These are phyloP conservation scores for Brachionus rubens DNA, from an alignment of 1,140 invertebrate species.

Conservation along the genomic window DNA sequence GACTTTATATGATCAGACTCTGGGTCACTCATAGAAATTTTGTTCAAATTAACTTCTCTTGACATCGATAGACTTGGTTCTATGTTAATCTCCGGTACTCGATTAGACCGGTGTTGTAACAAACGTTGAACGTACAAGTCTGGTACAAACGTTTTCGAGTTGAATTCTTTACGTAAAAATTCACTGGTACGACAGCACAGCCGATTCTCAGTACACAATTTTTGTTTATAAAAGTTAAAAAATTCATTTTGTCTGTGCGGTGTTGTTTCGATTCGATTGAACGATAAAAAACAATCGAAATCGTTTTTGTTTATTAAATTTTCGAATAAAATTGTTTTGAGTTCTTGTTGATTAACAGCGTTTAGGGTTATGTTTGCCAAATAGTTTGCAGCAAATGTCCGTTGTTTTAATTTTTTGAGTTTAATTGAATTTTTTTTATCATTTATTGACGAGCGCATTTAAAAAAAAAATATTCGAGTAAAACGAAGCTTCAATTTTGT, in stretches of 20 bases:
- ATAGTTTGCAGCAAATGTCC: background rate
- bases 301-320: slow-evolving; percentile 3
- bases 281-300: slow-evolving; percentile 3
- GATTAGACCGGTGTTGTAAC: background rate
- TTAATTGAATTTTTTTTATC: background rate
- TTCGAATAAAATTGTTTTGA: background rate
- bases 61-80: slow-evolving; percentile 3
- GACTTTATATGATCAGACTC: background rate
- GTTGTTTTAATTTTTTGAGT: background rate
- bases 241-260: background rate
- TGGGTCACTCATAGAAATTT: background rate
- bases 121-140: background rate
- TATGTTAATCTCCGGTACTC: background rate
- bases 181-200: background rate
- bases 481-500: too few species aligned
- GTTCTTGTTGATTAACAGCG: background rate
- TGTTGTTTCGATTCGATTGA: background rate
- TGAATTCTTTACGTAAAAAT: slow-evolving; percentile 7
- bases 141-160: background rate
- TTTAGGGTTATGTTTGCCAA: background rate
- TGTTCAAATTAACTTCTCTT: background rate
- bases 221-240: slow-evolving; percentile 17
- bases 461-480: too few species aligned
- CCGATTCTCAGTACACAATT: background rate
- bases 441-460: background rate